These are phyloP conservation scores for Ophion obscuratus DNA, from an alignment of 2,888 invertebrate genomes.

Conservation along the genomic window DNA sequence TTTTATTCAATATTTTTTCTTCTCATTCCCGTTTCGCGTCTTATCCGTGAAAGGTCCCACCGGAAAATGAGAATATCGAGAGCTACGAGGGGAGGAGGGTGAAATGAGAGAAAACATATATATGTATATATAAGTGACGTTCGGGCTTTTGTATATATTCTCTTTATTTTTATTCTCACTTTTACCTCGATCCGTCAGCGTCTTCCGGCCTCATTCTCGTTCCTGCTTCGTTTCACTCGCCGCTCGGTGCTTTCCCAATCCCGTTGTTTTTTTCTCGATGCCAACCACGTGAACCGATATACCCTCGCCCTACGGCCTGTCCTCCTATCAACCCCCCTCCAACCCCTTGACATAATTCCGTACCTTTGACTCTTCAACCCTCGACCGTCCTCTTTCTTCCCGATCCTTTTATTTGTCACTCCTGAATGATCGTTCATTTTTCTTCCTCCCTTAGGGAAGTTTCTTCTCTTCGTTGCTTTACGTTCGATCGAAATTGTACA, in stretches of 20 bases:
- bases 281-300: slow-evolving; percentile 48
- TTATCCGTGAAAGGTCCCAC: slow-evolving; percentile 4
- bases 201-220: slow-evolving; percentile 36
- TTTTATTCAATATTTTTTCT: slow-evolving; percentile 9
- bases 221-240: not conserved
- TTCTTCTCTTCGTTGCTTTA: not conserved
- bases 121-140: slow-evolving; percentile 22
- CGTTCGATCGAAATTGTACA: not conserved
- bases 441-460: not conserved
- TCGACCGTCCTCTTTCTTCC: slow-evolving; percentile 62
- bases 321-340: slow-evolving; percentile 37
- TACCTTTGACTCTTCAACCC: slow-evolving; percentile 54
- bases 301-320: slow-evolving; percentile 37
- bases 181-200: slow-evolving; percentile 16
- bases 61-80: slow-evolving; percentile 43
- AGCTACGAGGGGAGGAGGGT: slow-evolving; percentile 5
- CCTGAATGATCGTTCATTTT: slow-evolving; percentile 1
- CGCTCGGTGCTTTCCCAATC: slow-evolving; percentile 13
- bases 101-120: slow-evolving; percentile 17
- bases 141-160: slow-evolving; percentile 32
- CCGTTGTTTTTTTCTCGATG: slow-evolving; percentile 51
- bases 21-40: slow-evolving; percentile 22
- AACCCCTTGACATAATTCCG: slow-evolving; percentile 53
- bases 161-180: slow-evolving; percentile 24
- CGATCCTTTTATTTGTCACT: slow-evolving; percentile 2